Evolutionary conservation across 1,140 invertebrate genomes (phyloP), one percentile per base, ranked within the genome.

Genomic region (Heliothis virescens): DNA sequence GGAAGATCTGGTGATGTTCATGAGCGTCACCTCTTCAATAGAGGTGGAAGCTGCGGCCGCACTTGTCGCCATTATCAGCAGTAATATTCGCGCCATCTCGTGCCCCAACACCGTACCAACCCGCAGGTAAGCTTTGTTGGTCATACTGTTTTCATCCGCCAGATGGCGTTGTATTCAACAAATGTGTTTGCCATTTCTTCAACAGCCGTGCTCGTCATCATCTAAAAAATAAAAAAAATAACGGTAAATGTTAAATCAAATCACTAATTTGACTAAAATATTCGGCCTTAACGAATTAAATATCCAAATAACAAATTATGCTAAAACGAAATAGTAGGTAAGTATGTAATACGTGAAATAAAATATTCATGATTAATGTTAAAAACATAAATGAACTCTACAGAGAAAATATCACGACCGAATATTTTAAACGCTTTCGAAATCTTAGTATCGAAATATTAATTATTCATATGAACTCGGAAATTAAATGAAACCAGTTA

Each of bases 1-100:
- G 15, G 91, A 84, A 78, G 88, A 88, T 86, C 93, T 82, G 10
- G 93, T 94, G 10, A 94, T 85, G 34, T 94, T 94, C 3, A 88
- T 87, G n/a, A 94, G 77, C 88, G 89, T 86, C 89, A 92, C 91
- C 91, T 94, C 91, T 87, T 82, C 88, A 26, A 75, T 65, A 7
- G 80, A 60, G 52, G 60, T 86, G 9, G 86, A 85, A 88, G 65
- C 84, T 48, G 60, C 65, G 21, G 76, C 41, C 21, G 48, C 74
- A 29, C 79, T 55, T 13, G 79, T 62, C 13, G 78, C 74, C 62
- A 89, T 50, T 7, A 89, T 75, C 3, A 93, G 26, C 62, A 92
- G 1, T 15, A 92, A 7, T 55, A 89, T 11, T 57, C 89, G 55
- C 86, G 91, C 88, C 92, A 94, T 92, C 90, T 93, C 82, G 79